phyloP scores from a whole-genome alignment of 2,113 vertebrate species.

The Ascaphus truei region DNA sequence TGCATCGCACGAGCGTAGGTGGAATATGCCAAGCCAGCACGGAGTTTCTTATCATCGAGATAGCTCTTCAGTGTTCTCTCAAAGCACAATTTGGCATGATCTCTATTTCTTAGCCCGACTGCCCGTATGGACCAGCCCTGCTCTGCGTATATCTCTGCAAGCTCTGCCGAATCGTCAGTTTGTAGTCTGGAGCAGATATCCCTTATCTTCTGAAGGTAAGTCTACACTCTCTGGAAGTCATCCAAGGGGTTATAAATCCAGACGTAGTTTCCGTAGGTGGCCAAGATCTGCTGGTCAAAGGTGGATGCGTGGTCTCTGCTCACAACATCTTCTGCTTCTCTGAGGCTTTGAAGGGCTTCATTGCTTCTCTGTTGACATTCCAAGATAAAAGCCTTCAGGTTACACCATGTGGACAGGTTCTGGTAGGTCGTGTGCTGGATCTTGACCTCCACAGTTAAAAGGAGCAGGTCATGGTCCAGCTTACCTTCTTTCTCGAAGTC shows the following conservation, averaged over 20 bases:
- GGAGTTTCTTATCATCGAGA: not conserved
- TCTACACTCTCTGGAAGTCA: not conserved
- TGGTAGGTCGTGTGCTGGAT: not conserved
- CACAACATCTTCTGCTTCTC: not conserved
- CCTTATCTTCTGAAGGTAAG: not conserved
- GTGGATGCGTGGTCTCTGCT: not conserved
- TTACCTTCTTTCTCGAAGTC: too few relatives aligned
- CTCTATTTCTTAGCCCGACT: not conserved
- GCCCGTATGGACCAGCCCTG: not conserved
- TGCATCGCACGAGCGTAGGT: not conserved
- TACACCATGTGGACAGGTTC: not conserved
- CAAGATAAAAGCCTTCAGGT: not conserved
- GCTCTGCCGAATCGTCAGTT: not conserved
- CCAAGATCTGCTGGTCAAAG: not conserved
- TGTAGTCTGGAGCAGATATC: not conserved
- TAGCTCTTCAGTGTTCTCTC: not conserved
- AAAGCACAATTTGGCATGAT: not conserved
- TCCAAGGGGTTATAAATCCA: not conserved
- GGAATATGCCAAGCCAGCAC: not conserved
- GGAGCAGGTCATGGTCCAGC: too few relatives aligned
- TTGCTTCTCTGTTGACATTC: not conserved
- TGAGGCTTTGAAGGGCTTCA: not conserved
- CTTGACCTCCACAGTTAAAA: not conserved
- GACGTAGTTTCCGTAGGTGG: not conserved
- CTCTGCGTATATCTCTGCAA: not conserved